Base-by-base conservation (phyloP, 2,113 vertebrate genomes). In the Cyprinodon variegatus region DNA sequence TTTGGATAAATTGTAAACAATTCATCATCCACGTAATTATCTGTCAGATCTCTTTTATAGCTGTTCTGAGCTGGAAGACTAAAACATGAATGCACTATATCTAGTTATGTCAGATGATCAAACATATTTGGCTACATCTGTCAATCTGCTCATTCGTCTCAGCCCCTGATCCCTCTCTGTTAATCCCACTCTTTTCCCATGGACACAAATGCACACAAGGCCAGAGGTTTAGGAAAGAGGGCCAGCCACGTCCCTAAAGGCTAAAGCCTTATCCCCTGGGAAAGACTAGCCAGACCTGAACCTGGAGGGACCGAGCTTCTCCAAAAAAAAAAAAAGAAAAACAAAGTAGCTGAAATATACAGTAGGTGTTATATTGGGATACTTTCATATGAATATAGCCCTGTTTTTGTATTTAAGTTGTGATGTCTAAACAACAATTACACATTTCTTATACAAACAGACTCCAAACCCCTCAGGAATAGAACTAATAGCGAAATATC, bases 221-320 rank as follows among this genome's bases (percentile, higher is more conserved):
- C 74, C 78, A 82, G 83, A 76, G 84, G 82, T 81, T 81, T 70
- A 62, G 85, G 76, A 79, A 85, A 78, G 38, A 79, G 73, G 85
- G 84, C 74, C 83, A 75, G 65, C 63, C 67, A 83, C 87, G 86
- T 88, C 85, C 80, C 83, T 65, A 11, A 45, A 63, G 72, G 67
- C 70, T 70, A 53, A 11, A 64, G 63, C 50, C 62, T 67, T 43
- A 43, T 73, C 72, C 15, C 74, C 76, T 78, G 81, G 80, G 83
- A 86, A 76, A 67, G 78, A 39, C 60, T 36, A 6, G 36, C 53
- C 66, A 61, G 86, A 90, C 87, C 89, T 87, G 83, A 64, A 50
- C 61, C 65, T 77, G 29, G 37, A 68, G n/a, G 46, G 63, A 59
- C 39, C 3, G 36, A 43, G 39, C 45, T 50, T 72, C 20, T 46